These are phyloP conservation scores for Whitmania pigra DNA, from an alignment of 1,140 invertebrate genomes.

Conservation along the genomic window DNA sequence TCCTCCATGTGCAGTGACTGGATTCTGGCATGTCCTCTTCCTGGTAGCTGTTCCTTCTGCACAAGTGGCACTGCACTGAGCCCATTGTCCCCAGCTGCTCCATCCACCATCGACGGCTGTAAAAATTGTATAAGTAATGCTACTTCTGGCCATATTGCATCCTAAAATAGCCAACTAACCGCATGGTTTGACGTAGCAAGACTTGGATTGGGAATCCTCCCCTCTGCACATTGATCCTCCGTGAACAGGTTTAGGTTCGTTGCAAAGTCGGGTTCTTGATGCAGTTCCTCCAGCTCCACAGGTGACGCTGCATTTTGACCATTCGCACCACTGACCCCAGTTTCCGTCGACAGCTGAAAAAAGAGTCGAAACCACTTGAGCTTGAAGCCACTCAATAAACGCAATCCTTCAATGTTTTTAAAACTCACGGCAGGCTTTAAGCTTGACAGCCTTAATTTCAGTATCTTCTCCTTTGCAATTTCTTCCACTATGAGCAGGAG, in stretches of 20 bases:
- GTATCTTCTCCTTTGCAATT: constrained; percentile 23
- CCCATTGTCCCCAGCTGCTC: constrained; percentile 26
- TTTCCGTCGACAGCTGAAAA: not conserved
- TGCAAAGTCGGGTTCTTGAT: constrained; percentile 15
- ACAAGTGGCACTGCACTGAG: constrained; percentile 28
- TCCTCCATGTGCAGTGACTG: constrained; percentile 60
- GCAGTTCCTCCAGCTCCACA: too few relatives aligned
- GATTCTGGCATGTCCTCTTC: constrained; percentile 27
- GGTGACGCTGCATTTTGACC: not conserved
- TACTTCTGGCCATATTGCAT: constrained; percentile 32
- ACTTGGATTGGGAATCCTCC: not conserved
- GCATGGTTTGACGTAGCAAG: constrained; percentile 31
- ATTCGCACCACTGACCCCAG: constrained; percentile 12
- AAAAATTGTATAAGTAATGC: constrained; percentile 20
- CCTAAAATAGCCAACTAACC: constrained; percentile 46
- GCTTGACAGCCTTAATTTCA: too few relatives aligned
- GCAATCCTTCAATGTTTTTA: too few relatives aligned
- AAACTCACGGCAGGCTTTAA: too few relatives aligned
- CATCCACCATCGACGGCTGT: constrained; percentile 27
- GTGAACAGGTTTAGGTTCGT: constrained; percentile 19
- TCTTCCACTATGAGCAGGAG: constrained; percentile 18
- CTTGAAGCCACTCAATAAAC: too few relatives aligned
- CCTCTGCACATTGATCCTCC: constrained; percentile 20
- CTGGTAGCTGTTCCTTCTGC: constrained; percentile 27
- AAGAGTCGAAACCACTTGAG: too few relatives aligned